Base-by-base conservation (phyloP, 2,113 vertebrate genomes). In the Tympanuchus pallidicinctus region DNA sequence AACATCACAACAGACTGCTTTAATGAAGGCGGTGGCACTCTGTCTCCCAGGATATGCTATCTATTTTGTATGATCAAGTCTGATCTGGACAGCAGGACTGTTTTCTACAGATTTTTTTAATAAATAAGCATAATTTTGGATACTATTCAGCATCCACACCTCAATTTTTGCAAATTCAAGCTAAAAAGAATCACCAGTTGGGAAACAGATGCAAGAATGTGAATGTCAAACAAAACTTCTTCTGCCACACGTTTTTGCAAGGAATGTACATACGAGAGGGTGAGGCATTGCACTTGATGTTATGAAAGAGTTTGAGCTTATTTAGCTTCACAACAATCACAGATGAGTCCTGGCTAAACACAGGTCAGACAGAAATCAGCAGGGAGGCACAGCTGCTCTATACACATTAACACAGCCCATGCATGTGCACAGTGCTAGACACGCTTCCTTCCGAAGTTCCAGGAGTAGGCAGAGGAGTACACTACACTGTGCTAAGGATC, bases 231-330 rank as follows among this genome's bases (percentile, higher is more conserved):
- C 28, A n/a, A 6, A 88, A 25, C 22, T 13, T 87, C 77, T 91
- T 40, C 67, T 8, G 1, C 11, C 36, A 18, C 5, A 14, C 11
- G 10, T 28, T 88, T 65, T 67, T 52, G 70, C 57, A 75, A 52
- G 32, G 42, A 42, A 40, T 2, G 7, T 0, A 0, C 11, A 45
- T 17, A 36, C 6, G 24, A 84, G 54, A 0, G 4, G 67, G 18
- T 25, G 36, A 82, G 66, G 36, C 42, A 71, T 36, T 0, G 13
- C 22, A 13, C 32, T 10, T 1, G 8, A 40, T 42, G 34, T 43
- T 48, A 79, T 64, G 73, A 56, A 18, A 76, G 60, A 80, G 50
- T 56, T 18, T 60, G 64, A 70, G n/a, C 28, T 67, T 56, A 63
- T 70, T 82, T 66, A 63, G 79, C 24, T 61, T 74, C 67, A 54